Conservation (phyloP, 2,888 invertebrate genomes). For the Orthosia cruda region DNA sequence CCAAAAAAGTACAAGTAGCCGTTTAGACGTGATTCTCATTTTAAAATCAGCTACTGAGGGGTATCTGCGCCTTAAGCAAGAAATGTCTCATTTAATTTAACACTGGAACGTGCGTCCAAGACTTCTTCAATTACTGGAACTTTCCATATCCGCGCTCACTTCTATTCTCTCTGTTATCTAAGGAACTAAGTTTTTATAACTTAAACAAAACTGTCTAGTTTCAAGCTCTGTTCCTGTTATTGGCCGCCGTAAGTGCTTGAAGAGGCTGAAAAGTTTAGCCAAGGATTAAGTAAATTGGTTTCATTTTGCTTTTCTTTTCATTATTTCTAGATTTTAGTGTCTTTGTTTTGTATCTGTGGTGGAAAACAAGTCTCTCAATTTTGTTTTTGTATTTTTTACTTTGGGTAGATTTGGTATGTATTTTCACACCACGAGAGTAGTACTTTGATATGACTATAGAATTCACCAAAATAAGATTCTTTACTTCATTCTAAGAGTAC, state of each 20-base stretch:
- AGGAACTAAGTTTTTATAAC: conserved; percentile 44
- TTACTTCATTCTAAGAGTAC: background rate
- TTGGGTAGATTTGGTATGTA: too few species aligned
- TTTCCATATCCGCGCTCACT: conserved; percentile 38
- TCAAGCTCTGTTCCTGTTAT: conserved; percentile 21
- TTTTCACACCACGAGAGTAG: background rate
- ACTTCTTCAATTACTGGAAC: conserved; percentile 50
- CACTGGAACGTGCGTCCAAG: background rate
- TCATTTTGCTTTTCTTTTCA: background rate
- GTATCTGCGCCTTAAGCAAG: background rate
- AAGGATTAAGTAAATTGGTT: background rate
- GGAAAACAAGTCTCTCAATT: background rate
- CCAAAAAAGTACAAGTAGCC: too few species aligned
- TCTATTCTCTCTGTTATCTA: conserved; percentile 25
- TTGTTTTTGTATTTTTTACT: too few species aligned
- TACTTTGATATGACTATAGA: too few species aligned
- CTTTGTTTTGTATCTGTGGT: background rate
- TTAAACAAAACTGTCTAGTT: conserved; percentile 31
- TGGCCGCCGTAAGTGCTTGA: conserved; percentile 8
- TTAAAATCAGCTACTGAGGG: too few species aligned
- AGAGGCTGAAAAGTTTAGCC: conserved; percentile 1
- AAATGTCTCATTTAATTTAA: conserved; percentile 7
- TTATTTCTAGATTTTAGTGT: background rate
- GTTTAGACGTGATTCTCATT: too few species aligned
- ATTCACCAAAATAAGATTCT: background rate